These are phyloP conservation scores for Butorides virescens DNA, from an alignment of 2,113 vertebrate species.

Conservation along the genomic window DNA sequence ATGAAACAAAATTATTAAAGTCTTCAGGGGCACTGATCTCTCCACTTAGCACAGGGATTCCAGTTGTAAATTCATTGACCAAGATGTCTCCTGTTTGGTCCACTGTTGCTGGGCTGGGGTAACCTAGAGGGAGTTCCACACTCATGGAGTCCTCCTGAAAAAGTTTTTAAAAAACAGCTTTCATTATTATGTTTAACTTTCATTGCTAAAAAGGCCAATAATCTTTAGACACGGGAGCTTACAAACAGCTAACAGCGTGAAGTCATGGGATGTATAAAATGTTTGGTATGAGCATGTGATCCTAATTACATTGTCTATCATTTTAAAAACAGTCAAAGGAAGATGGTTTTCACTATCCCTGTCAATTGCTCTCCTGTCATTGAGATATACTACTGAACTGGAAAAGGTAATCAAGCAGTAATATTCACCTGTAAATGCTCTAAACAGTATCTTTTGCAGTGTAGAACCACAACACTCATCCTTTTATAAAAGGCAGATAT, in stretches of 20 bases:
- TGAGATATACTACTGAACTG: neutral
- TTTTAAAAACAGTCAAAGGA: neutral
- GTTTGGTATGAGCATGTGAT: neutral
- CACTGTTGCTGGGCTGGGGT: conserved; percentile 33
- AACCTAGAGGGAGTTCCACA: conserved; percentile 40
- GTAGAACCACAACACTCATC: neutral
- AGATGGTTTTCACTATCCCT: neutral
- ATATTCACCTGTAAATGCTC: neutral
- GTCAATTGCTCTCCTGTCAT: neutral
- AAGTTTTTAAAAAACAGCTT: neutral
- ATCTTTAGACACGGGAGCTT: neutral
- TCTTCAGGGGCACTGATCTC: neutral
- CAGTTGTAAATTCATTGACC: conserved; percentile 9
- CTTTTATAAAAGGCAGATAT: neutral
- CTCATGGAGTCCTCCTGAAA: conserved; percentile 48
- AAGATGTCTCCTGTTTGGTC: conserved; percentile 8
- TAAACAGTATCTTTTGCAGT: neutral
- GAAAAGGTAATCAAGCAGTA: neutral
- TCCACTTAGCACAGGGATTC: neutral
- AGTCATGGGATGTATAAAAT: neutral
- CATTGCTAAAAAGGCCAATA: neutral
- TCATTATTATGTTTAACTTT: neutral
- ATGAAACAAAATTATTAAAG: conserved; percentile 7
- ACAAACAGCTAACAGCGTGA: neutral
- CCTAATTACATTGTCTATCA: neutral